These are phyloP conservation scores for Malurus alboscapulatus DNA, from an alignment of 2,113 vertebrate species.

Conservation along the genomic window DNA sequence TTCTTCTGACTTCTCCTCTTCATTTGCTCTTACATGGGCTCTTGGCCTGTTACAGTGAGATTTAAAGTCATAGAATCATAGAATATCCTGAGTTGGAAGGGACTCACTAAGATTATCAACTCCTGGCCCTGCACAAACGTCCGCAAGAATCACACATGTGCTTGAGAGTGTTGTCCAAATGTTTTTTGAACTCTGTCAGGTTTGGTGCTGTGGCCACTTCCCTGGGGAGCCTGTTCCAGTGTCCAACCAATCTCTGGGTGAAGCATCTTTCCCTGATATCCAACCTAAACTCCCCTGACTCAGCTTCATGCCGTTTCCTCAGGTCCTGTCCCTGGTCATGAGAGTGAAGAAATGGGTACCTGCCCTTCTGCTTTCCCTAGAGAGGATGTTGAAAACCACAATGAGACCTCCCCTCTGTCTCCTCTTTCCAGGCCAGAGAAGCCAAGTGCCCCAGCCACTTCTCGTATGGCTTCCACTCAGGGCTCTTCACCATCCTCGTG, in stretches of 20 bases:
- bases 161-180: not conserved
- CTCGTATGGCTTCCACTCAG: not conserved
- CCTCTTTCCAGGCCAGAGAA: not conserved
- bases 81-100: not conserved
- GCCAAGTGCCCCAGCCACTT: not conserved
- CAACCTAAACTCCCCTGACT: not conserved
- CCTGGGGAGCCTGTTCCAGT: not conserved
- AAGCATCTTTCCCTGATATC: not conserved
- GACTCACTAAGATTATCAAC: not conserved
- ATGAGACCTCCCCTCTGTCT: not conserved
- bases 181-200: not conserved
- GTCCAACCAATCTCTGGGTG: not conserved
- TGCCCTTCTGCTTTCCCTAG: not conserved
- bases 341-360: not conserved
- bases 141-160: accelerated
- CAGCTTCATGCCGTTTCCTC: not conserved
- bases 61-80: not conserved
- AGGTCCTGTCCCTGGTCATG: not conserved
- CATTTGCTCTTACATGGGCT: not conserved
- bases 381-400: not conserved
- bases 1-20: not conserved
- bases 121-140: not conserved
- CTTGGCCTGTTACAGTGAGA: not conserved
- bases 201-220: not conserved
- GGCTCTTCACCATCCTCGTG: not conserved